A percentile compares a stretch with the other conserved stretches of the same genome.
phyloP scores from a whole-genome alignment of 2,113 vertebrate species.

The Mungos mungo region DNA sequence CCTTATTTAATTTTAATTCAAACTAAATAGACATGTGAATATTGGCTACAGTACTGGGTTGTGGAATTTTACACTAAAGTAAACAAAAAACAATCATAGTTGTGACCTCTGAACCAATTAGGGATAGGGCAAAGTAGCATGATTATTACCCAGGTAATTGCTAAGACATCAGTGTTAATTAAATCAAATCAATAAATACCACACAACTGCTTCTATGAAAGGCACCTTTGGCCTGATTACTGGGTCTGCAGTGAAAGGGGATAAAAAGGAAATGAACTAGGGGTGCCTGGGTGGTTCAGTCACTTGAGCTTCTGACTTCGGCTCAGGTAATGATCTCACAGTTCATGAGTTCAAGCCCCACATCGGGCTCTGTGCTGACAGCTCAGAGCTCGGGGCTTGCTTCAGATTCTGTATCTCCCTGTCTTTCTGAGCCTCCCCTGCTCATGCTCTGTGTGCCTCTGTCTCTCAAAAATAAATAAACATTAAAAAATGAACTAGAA shows the following conservation, averaged over 20 bases:
- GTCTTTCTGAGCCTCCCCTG: too few relatives aligned
- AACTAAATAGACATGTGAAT: neutral
- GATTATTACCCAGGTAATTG: neutral
- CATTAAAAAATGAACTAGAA: neutral
- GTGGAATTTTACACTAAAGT: neutral
- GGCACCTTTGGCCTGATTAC: neutral
- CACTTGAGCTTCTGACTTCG: too few relatives aligned
- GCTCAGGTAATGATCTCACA: too few relatives aligned
- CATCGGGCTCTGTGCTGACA: too few relatives aligned
- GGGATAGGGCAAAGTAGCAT: neutral
- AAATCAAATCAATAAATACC: neutral
- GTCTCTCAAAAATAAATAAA: too few relatives aligned
- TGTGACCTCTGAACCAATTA: conserved; percentile 21
- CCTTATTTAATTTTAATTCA: neutral
- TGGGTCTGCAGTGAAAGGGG: neutral
- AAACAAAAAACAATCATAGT: neutral
- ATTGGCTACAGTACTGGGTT: neutral
- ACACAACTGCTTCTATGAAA: neutral
- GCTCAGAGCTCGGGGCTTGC: too few relatives aligned
- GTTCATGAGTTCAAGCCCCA: too few relatives aligned
- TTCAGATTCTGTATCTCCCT: too few relatives aligned
- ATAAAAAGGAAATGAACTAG: neutral
- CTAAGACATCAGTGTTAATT: neutral
- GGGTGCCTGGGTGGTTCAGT: too few relatives aligned
- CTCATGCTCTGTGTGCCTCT: too few relatives aligned